Percentiles rank a stretch among this genome's conserved stretches.
phyloP scores from a whole-genome alignment of 1,140 invertebrate species.

The Leptinotarsa texana region DNA sequence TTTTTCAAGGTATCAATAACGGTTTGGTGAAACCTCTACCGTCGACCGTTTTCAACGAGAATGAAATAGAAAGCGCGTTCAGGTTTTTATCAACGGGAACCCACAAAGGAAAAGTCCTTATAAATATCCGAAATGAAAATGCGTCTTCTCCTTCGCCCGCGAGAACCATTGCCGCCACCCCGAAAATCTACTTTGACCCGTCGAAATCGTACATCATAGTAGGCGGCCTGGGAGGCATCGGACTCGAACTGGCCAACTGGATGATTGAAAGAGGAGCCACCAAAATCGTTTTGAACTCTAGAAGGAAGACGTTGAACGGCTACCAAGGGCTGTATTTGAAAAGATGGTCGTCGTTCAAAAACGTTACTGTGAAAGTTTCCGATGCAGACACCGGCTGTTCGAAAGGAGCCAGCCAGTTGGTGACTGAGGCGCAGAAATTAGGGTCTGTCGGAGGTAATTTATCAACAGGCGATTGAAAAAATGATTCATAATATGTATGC shows the following conservation, averaged over 20 bases:
- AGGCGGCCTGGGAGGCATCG: conserved; percentile 81
- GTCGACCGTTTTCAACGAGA: conserved; percentile 76
- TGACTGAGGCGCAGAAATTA: conserved; percentile 68
- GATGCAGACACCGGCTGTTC: conserved; percentile 67
- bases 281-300: conserved; percentile 71
- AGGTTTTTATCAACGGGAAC: conserved; percentile 92
- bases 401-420: conserved; percentile 69
- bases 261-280: conserved; percentile 69
- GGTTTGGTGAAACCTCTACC: conserved; percentile 86
- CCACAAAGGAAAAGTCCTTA: conserved; percentile 93
- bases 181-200: conserved; percentile 26
- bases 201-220: conserved; percentile 57
- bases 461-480: not conserved
- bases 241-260: conserved; percentile 79
- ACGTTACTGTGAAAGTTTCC: conserved; percentile 72
- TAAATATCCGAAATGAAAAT: conserved; percentile 84
- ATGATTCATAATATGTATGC: too few relatives aligned
- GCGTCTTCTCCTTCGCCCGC: conserved; percentile 57
- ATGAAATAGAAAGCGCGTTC: conserved; percentile 89
- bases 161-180: conserved; percentile 61
- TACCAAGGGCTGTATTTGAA: conserved; percentile 65
- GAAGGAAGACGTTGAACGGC: conserved; percentile 69
- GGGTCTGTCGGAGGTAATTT: conserved; percentile 78
- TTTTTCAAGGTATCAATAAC: conserved; percentile 64
- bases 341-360: conserved; percentile 61